A percentile compares a stretch with the other conserved stretches of the same genome.
Evolutionary conservation across 2,113 vertebrate species (phyloP).

Genomic region (Eubucco bourcierii): DNA sequence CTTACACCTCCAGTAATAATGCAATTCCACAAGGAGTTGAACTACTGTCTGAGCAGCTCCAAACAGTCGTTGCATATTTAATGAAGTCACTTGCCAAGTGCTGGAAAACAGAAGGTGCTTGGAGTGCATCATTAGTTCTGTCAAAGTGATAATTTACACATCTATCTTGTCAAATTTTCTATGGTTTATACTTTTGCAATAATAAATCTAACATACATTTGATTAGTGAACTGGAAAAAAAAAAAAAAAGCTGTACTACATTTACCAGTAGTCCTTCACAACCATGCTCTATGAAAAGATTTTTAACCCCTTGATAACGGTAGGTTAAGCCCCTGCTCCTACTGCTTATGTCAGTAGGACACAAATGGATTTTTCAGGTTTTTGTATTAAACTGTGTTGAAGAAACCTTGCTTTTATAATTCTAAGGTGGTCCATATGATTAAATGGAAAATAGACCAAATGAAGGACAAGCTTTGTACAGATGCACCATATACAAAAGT

Average conservation of each 20-base stretch:
- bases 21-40: constrained; percentile 87
- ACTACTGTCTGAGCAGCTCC: constrained; percentile 81
- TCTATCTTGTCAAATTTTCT: constrained; percentile 99
- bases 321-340: not conserved
- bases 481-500: not conserved
- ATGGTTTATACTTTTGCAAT: constrained; percentile 89
- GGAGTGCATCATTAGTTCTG: constrained; percentile 99
- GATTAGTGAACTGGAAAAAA: constrained; percentile 83
- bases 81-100: constrained; percentile 83
- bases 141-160: constrained; percentile 99
- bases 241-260: constrained; percentile 65
- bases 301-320: constrained; percentile 71
- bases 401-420: not conserved
- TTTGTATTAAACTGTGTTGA: not conserved
- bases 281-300: constrained; percentile 58
- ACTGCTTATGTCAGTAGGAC: not conserved
- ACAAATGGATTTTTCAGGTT: not conserved
- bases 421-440: not conserved
- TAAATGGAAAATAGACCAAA: not conserved
- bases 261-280: constrained; percentile 64
- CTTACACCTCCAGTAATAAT: constrained; percentile 80
- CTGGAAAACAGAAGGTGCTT: constrained; percentile 98
- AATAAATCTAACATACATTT: constrained; percentile 94
- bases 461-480: not conserved
- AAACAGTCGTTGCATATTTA: constrained; percentile 85